Evolutionary conservation across 2,888 invertebrate genomes (phyloP).

Genomic region (Patella ulyssiponensis): DNA sequence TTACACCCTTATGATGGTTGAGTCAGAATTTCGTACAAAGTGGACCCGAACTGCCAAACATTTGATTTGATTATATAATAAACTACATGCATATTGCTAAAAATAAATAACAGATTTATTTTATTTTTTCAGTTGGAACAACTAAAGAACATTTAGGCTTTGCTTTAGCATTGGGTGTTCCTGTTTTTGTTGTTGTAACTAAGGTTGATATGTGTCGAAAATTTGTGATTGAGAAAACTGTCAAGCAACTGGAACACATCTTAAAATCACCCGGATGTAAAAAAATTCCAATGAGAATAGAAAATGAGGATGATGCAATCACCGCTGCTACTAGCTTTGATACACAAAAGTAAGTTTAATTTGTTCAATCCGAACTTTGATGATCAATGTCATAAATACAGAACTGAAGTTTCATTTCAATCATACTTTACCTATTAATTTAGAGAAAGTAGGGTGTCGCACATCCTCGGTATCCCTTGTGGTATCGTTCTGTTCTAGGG

Average conservation of each 20-base stretch:
- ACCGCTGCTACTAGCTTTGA: constrained; percentile 81
- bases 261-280: constrained; percentile 80
- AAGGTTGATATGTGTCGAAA: constrained; percentile 88
- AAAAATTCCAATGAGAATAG: constrained; percentile 79
- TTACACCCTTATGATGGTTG: too few relatives aligned
- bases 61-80: too few relatives aligned
- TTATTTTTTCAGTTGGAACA: constrained; percentile 70
- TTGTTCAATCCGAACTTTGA: neutral
- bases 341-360: constrained; percentile 66
- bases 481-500: too few relatives aligned
- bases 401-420: neutral
- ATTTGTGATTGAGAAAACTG: constrained; percentile 72
- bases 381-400: too few relatives aligned
- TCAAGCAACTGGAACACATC: constrained; percentile 76
- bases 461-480: too few relatives aligned
- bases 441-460: too few relatives aligned
- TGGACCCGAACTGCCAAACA: too few relatives aligned
- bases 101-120: too few relatives aligned
- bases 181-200: constrained; percentile 93
- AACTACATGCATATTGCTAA: too few relatives aligned
- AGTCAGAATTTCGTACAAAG: too few relatives aligned
- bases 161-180: constrained; percentile 76
- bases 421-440: neutral
- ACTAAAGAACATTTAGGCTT: constrained; percentile 93
- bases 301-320: constrained; percentile 81